phyloP scores from a whole-genome alignment of 1,140 invertebrate genomes.

The Aphidius gifuensis region DNA sequence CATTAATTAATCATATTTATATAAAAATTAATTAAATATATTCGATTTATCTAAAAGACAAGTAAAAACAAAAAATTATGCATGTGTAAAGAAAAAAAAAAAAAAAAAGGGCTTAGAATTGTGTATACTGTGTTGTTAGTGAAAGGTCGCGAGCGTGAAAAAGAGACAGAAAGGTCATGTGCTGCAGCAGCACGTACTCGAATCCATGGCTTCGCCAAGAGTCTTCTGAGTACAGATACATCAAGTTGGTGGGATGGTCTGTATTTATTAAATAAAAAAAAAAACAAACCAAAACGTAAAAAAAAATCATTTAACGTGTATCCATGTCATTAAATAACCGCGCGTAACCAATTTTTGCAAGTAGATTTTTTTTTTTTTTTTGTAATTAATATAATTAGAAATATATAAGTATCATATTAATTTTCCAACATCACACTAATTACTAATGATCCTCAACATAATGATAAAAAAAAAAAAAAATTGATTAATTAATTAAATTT shows the following conservation, averaged over 20 bases:
- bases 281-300: neutral
- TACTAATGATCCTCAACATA: too few relatives aligned
- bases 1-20: slow-evolving; percentile 12
- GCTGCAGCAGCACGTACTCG: slow-evolving; percentile 57
- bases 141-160: slow-evolving; percentile 53
- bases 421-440: too few relatives aligned
- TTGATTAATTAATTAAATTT: slow-evolving; percentile 17
- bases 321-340: neutral
- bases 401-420: too few relatives aligned
- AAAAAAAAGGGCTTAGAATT: slow-evolving; percentile 40
- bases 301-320: neutral
- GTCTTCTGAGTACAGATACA: slow-evolving; percentile 54
- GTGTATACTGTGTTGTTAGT: slow-evolving; percentile 49
- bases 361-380: too few relatives aligned
- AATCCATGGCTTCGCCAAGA: slow-evolving; percentile 59
- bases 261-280: slow-evolving; percentile 35
- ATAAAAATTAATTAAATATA: slow-evolving; percentile 9
- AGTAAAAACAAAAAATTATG: neutral
- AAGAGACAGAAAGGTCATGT: slow-evolving; percentile 52
- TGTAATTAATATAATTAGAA: too few relatives aligned
- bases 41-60: slow-evolving; percentile 2
- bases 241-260: slow-evolving; percentile 54
- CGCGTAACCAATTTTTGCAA: too few relatives aligned
- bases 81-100: slow-evolving; percentile 31
- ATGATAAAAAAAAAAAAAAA: neutral